phyloP scores from a whole-genome alignment of 1,140 invertebrate species.

The Lepidurus arcticus region DNA sequence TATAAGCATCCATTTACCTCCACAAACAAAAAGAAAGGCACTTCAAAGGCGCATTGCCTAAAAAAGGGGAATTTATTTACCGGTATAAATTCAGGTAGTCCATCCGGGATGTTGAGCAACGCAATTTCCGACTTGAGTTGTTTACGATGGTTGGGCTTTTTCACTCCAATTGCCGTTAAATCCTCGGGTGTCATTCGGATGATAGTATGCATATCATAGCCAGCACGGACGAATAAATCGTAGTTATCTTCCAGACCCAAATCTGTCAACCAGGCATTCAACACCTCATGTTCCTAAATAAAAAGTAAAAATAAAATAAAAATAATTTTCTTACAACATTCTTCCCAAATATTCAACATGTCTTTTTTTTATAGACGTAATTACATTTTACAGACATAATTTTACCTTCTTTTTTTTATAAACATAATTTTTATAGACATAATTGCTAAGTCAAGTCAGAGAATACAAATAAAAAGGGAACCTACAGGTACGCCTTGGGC shows the following conservation, averaged over 20 bases:
- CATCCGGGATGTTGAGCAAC: constrained; percentile 87
- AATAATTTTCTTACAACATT: constrained; percentile 32
- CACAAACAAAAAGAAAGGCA: constrained; percentile 25
- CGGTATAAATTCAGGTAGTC: constrained; percentile 85
- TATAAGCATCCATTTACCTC: not conserved
- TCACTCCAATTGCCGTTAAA: constrained; percentile 76
- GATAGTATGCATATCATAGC: constrained; percentile 96
- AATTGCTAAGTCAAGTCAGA: constrained; percentile 6
- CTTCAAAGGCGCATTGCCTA: not conserved
- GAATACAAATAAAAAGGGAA: constrained; percentile 29
- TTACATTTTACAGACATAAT: not conserved
- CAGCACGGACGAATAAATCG: constrained; percentile 84
- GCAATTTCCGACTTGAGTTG: constrained; percentile 93
- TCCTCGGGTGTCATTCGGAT: constrained; percentile 96
- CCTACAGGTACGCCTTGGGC: constrained; percentile 53
- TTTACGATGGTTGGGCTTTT: constrained; percentile 95
- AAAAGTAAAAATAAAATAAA: constrained; percentile 35
- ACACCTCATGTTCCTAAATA: constrained; percentile 79
- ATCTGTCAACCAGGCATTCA: constrained; percentile 89
- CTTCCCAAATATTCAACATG: constrained; percentile 27
- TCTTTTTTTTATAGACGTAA: not conserved
- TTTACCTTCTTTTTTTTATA: not conserved
- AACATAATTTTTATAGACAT: not conserved
- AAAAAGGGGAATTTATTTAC: constrained; percentile 49
- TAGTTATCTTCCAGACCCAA: constrained; percentile 96